These are phyloP conservation scores for Muscicapa comitata DNA, from an alignment of 2,797 vertebrate species.

Conservation along the genomic window DNA sequence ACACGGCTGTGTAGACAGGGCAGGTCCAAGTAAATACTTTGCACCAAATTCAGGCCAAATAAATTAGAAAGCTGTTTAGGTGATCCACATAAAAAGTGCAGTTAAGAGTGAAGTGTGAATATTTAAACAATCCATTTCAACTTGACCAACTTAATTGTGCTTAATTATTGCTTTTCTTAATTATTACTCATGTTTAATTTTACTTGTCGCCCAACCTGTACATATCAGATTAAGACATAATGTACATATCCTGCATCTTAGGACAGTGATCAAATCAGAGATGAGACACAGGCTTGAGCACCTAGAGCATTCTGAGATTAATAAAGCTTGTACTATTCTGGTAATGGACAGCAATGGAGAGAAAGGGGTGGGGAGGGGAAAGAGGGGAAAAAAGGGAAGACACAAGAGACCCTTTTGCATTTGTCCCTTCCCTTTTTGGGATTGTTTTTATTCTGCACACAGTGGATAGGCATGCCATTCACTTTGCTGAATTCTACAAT, in stretches of 20 bases:
- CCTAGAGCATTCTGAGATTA: background rate
- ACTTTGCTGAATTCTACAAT: background rate
- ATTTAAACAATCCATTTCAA: background rate
- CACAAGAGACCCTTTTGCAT: background rate
- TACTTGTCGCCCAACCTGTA: background rate
- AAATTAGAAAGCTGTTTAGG: background rate
- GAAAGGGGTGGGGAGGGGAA: background rate
- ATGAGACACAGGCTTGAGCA: background rate
- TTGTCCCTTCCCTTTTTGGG: background rate
- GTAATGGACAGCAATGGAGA: background rate
- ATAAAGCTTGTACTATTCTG: background rate
- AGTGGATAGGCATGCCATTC: background rate
- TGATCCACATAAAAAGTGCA: background rate
- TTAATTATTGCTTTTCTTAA: constrained; percentile 2
- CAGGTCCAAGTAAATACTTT: background rate
- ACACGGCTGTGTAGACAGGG: background rate
- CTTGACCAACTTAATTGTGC: background rate
- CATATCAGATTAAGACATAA: background rate
- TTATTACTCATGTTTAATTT: background rate
- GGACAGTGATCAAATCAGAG: background rate
- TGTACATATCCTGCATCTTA: background rate
- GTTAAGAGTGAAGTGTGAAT: background rate
- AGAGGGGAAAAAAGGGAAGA: background rate
- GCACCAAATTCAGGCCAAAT: background rate
- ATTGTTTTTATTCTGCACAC: background rate